phyloP scores from a whole-genome alignment of 2,888 invertebrate genomes.

The Trissoscelio sp. region DNA sequence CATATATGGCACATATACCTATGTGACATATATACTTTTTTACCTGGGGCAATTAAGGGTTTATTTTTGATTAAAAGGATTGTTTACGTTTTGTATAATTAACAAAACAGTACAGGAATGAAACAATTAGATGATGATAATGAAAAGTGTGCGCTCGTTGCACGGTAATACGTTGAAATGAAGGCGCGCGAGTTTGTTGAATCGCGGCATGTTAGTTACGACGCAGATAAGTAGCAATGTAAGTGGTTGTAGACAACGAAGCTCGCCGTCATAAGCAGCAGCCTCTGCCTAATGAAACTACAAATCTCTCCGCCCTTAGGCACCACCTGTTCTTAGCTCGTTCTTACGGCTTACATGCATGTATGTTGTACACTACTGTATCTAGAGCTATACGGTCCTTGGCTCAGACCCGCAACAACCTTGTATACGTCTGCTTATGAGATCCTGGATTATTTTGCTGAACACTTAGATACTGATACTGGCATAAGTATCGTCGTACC shows the following conservation, averaged over 20 bases:
- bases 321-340: conserved; percentile 81
- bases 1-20: no score
- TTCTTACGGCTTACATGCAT: conserved; percentile 69
- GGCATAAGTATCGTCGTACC: conserved; percentile 60
- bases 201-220: conserved; percentile 65
- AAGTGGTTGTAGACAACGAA: conserved; percentile 83
- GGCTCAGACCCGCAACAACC: conserved; percentile 75
- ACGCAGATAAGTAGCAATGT: conserved; percentile 82
- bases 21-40: no score
- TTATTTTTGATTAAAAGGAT: no score
- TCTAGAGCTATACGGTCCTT: conserved; percentile 71
- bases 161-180: conserved; percentile 56
- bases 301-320: conserved; percentile 82
- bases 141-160: conserved; percentile 44
- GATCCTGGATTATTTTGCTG: conserved; percentile 77
- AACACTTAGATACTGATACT: conserved; percentile 69
- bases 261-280: conserved; percentile 82
- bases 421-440: conserved; percentile 78
- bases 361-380: conserved; percentile 66
- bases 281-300: conserved; percentile 83
- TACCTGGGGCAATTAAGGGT: no score
- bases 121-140: conserved; percentile 46
- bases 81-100: neutral
- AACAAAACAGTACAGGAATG: neutral
- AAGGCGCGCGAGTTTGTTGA: conserved; percentile 54